Percentiles rank a stretch among this genome's conserved stretches.
These are phyloP conservation scores for Euschistus heros DNA, from an alignment of 1,140 invertebrate genomes.

Conservation along the genomic window DNA sequence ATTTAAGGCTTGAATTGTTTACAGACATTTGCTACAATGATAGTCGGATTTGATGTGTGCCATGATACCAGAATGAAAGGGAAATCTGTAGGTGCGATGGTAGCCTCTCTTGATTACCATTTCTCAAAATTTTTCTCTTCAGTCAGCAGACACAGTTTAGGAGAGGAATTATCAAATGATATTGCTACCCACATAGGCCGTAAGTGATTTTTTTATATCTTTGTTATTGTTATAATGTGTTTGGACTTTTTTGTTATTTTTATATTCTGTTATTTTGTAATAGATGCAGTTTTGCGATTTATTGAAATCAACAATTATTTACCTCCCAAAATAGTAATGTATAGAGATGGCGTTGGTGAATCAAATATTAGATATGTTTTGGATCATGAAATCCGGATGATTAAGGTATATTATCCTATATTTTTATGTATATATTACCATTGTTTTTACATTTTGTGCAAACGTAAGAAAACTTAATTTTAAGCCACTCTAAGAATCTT, in stretches of 20 bases:
- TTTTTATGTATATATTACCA: too few species aligned
- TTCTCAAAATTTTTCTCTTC: slow-evolving; percentile 56
- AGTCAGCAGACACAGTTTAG: slow-evolving; percentile 54
- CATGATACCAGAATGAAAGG: slow-evolving; percentile 55
- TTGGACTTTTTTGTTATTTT: too few species aligned
- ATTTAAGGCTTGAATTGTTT: too few species aligned
- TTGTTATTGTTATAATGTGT: background rate
- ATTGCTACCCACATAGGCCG: slow-evolving; percentile 44
- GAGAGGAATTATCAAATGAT: slow-evolving; percentile 59
- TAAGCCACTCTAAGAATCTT: too few species aligned
- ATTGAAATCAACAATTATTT: slow-evolving; percentile 38
- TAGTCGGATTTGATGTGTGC: slow-evolving; percentile 79
- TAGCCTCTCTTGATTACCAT: slow-evolving; percentile 56
- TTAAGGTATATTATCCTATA: slow-evolving; percentile 42
- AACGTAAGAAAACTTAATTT: too few species aligned
- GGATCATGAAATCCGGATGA: slow-evolving; percentile 46
- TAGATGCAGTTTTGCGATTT: slow-evolving; percentile 45
- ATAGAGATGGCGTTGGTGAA: slow-evolving; percentile 73
- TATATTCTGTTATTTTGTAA: too few species aligned
- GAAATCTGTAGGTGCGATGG: slow-evolving; percentile 60
- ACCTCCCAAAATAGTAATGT: slow-evolving; percentile 52
- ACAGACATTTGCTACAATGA: slow-evolving; percentile 56
- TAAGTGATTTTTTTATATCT: too few species aligned
- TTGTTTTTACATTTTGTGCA: too few species aligned
- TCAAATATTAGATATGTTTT: slow-evolving; percentile 61